Base-by-base conservation (phyloP, 2,113 vertebrate genomes). In the Sardina pilchardus region DNA sequence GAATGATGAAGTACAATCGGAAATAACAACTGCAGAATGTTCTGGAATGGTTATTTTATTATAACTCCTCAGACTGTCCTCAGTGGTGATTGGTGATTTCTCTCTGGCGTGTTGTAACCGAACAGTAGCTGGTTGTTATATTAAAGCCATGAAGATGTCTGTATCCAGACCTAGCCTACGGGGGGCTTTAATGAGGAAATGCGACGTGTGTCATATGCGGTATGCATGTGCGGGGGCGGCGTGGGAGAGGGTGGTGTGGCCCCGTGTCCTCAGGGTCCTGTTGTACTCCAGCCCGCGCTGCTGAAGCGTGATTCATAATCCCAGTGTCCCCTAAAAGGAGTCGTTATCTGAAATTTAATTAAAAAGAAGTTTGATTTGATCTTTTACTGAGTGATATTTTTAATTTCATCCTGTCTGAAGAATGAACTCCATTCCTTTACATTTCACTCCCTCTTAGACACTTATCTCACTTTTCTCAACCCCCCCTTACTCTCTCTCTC, bases 371-470 rank as follows among this genome's bases (percentile, higher is more conserved):
- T 26, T 71, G 63, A 71, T 71, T 71, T 34, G n/a, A 71, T 71
- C 63, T 71, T 71, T 71, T 71, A 71, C 63, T 71, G 63, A 71
- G 63, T 71, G 63, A 71, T 26, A 71, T 71, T 71, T 71, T 71
- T 34, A 71, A 14, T 71, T 71, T 71, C 8, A 14, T 71, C 63
- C 63, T 71, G 63, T 71, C 7, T 7, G 26, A 71, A 71, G 63
- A 71, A 34, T 34, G 63, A 71, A 14, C 63, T 34, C 26, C 30
- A 34, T 12, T 71, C 63, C 63, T 30, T 67, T 71, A 71, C 63
- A 71, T 71, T 71, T 71, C n/a, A 26, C 63, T 71, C 63, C 26
- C n/a, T 71, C 26, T 71, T 7, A 10, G 63, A 34, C 63, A 71
- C 63, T 71, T 71, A 71, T 71, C 63, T 71, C 10, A 2, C 30